Conservation (phyloP, 2,888 invertebrate genomes). For the Tetranychus piercei region DNA sequence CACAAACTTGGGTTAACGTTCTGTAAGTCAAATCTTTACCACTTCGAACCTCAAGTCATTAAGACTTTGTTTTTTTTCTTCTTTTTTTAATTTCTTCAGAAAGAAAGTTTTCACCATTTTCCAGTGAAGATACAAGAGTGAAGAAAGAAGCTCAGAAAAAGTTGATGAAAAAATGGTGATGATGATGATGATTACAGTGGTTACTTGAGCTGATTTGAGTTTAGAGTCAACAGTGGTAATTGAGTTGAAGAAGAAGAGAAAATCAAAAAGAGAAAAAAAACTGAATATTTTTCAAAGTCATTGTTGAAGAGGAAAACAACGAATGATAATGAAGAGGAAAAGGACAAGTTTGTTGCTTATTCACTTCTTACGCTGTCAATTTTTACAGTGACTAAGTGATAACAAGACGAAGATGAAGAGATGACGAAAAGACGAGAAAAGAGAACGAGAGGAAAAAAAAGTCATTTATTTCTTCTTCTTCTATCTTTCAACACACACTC, state of each 20-base stretch:
- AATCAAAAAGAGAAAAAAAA: not conserved
- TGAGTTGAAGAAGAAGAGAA: not conserved
- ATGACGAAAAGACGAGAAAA: not conserved
- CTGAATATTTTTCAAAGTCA: not conserved
- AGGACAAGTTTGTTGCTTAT: not conserved
- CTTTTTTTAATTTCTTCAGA: no score
- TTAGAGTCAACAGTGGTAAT: not conserved
- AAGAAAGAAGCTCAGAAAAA: not conserved
- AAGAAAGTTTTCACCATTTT: no score
- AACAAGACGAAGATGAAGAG: not conserved
- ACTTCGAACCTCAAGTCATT: no score
- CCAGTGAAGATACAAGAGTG: not conserved
- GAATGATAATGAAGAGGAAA: no score
- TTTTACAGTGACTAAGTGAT: not conserved
- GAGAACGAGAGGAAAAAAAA: constrained; percentile 5
- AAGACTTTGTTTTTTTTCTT: no score
- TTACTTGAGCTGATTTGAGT: no score
- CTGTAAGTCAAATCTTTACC: no score
- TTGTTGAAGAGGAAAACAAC: no score
- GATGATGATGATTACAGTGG: no score
- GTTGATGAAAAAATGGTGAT: not conserved
- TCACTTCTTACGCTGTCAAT: not conserved
- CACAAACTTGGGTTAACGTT: no score
- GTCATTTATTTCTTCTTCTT: no score
- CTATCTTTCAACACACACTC: no score